These are phyloP conservation scores for Bucco capensis DNA, from an alignment of 2,113 vertebrate genomes.

Conservation along the genomic window DNA sequence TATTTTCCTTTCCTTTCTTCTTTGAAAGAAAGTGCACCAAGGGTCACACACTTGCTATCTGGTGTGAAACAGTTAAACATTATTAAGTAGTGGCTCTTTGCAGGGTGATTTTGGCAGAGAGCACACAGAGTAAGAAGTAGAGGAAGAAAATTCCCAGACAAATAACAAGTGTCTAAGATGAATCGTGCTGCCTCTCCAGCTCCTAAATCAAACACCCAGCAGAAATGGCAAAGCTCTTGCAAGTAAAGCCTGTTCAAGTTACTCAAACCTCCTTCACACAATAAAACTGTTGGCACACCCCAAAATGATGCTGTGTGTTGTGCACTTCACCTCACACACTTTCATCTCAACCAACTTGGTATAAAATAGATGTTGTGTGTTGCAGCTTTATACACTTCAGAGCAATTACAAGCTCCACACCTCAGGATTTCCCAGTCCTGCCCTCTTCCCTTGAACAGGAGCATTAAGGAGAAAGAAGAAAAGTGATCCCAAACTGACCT, in stretches of 20 bases:
- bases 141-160: not conserved
- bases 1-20: conserved; percentile 40
- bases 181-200: not conserved
- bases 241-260: not conserved
- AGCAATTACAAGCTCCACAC: not conserved
- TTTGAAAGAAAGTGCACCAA: conserved; percentile 40
- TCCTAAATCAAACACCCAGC: not conserved
- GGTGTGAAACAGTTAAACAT: conserved; percentile 33
- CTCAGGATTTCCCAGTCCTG: not conserved
- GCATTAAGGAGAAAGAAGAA: not conserved
- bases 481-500: not conserved
- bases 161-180: not conserved
- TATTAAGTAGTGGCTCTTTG: conserved; percentile 19
- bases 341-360: not conserved
- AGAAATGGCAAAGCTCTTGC: not conserved
- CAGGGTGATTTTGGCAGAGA: not conserved
- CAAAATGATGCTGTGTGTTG: not conserved
- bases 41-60: conserved; percentile 4
- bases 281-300: not conserved
- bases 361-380: no score
- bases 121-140: not conserved
- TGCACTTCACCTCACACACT: not conserved
- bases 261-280: not conserved
- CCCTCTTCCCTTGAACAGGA: fast-evolving
- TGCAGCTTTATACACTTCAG: not conserved